A percentile compares a stretch with the other conserved stretches of the same genome.
Conservation (phyloP, 2,888 invertebrate genomes). For the Drosophila fungiperda region DNA sequence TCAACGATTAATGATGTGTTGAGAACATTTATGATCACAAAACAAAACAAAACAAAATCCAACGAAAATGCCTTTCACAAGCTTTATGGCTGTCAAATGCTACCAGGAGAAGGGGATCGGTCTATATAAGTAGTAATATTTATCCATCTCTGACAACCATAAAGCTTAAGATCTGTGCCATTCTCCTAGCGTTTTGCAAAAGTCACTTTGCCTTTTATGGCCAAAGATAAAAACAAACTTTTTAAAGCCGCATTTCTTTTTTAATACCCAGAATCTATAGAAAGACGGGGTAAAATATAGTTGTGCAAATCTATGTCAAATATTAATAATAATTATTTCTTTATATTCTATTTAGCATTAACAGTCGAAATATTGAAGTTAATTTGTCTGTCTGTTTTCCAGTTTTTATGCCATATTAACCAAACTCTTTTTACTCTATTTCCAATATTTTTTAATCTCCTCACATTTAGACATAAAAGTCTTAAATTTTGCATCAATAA, state of each 20-base stretch:
- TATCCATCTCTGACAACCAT: conserved; percentile 22
- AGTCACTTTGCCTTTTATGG: conserved; percentile 40
- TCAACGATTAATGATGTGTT: conserved; percentile 54
- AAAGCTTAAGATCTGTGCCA: conserved; percentile 11
- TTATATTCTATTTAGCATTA: not conserved
- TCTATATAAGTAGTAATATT: conserved; percentile 38
- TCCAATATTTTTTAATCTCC: not conserved
- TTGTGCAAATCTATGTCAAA: not conserved
- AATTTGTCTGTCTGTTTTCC: not conserved
- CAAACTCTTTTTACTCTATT: not conserved
- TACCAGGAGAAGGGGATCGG: not conserved
- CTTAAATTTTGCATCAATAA: not conserved
- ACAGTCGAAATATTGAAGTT: not conserved
- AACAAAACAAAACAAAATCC: conserved; percentile 7
- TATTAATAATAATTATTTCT: not conserved
- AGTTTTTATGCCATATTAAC: too few species aligned
- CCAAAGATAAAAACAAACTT: conserved; percentile 16
- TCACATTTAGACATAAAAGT: not conserved
- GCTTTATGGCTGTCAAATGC: conserved; percentile 43
- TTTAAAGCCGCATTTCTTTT: conserved; percentile 36
- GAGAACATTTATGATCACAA: conserved; percentile 22
- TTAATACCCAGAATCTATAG: not conserved
- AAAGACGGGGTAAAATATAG: not conserved
- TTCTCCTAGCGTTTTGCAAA: conserved; percentile 7
- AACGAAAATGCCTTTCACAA: conserved; percentile 48